Evolutionary conservation across 2,888 invertebrate genomes (phyloP).

Genomic region (Aricia artaxerxes): DNA sequence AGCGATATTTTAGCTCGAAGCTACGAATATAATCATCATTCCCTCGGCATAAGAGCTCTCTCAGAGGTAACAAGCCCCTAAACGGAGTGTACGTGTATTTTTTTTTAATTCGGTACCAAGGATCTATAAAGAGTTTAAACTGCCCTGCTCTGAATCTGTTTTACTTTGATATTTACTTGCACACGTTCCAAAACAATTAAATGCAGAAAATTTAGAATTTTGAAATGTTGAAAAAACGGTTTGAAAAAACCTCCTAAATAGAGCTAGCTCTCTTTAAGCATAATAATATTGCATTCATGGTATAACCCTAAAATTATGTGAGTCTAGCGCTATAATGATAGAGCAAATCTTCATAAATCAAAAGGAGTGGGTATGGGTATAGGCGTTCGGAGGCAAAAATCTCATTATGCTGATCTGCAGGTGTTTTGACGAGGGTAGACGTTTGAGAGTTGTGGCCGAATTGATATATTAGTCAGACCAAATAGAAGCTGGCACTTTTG

Average conservation of each 20-base stretch:
- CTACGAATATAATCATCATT: background rate
- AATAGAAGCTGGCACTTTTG: background rate
- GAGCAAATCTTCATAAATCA: conserved; percentile 15
- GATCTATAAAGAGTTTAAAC: background rate
- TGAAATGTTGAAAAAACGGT: no score
- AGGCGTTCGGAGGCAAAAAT: conserved; percentile 48
- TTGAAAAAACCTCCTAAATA: background rate
- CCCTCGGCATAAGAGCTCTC: no score
- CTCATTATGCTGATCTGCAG: conserved; percentile 57
- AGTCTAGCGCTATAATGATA: background rate
- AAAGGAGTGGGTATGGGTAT: background rate
- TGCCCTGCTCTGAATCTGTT: background rate
- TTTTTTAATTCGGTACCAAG: no score
- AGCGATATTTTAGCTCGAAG: background rate
- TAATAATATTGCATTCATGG: background rate
- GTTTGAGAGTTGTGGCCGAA: conserved; percentile 41
- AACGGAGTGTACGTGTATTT: no score
- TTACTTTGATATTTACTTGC: no score
- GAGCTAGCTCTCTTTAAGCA: background rate
- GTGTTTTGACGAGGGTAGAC: conserved; percentile 57
- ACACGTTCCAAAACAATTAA: no score
- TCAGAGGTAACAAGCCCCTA: no score
- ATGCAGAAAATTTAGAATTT: no score
- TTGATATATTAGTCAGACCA: conserved; percentile 15
- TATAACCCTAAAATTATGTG: background rate